Conservation (phyloP, 1,140 invertebrate species). For the Drosophila kohkoa region DNA sequence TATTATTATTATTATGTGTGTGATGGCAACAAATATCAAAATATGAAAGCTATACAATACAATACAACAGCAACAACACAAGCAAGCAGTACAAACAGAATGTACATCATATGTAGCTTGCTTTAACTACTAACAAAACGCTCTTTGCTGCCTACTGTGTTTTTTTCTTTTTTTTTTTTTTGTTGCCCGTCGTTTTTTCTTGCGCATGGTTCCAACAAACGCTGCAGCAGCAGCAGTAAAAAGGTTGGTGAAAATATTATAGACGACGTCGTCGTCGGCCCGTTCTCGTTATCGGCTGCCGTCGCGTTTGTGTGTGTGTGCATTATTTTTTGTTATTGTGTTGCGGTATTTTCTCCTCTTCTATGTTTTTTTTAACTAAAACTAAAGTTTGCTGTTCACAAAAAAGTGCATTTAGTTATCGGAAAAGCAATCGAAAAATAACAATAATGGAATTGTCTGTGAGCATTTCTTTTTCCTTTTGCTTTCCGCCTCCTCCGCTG, state of each 20-base stretch:
- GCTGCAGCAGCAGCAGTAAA: slow-evolving; percentile 43
- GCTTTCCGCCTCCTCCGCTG: slow-evolving; percentile 35
- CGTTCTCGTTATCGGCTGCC: slow-evolving; percentile 52
- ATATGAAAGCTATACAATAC: slow-evolving; percentile 10
- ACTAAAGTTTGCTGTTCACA: slow-evolving; percentile 15
- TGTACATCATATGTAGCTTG: slow-evolving; percentile 17
- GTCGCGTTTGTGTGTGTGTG: slow-evolving; percentile 48
- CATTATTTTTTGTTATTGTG: slow-evolving; percentile 57
- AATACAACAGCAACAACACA: slow-evolving; percentile 23
- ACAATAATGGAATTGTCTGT: slow-evolving; percentile 8
- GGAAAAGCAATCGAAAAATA: slow-evolving; percentile 5
- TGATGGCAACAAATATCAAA: slow-evolving; percentile 37
- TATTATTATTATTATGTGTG: slow-evolving; percentile 4
- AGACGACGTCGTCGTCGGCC: slow-evolving; percentile 36
- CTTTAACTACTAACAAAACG: not conserved
- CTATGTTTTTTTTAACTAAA: slow-evolving; percentile 16
- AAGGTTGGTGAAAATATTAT: slow-evolving; percentile 53
- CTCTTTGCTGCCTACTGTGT: slow-evolving; percentile 10
- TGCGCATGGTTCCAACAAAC: slow-evolving; percentile 45
- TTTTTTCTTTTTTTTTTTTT: slow-evolving; percentile 23
- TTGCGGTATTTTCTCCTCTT: slow-evolving; percentile 23
- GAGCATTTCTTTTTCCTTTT: slow-evolving; percentile 40
- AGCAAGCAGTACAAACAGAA: slow-evolving; percentile 24
- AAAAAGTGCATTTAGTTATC: slow-evolving; percentile 1
- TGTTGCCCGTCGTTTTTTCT: slow-evolving; percentile 31